Percentiles rank a stretch among this genome's conserved stretches.
Conservation (phyloP, 2,888 invertebrate species). For the Pheosia gnoma region DNA sequence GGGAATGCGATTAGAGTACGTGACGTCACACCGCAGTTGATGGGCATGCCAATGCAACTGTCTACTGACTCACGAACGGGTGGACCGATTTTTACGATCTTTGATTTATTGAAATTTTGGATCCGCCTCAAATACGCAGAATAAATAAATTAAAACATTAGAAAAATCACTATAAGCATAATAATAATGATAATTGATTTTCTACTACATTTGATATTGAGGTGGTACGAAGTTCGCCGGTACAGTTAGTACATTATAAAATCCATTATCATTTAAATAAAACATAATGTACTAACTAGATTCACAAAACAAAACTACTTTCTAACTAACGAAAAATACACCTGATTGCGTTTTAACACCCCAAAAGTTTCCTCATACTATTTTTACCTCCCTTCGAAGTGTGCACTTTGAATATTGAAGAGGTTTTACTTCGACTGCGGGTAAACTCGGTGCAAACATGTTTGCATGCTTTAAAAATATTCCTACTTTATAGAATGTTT, state of each 20-base stretch:
- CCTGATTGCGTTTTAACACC: neutral
- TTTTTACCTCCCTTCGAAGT: neutral
- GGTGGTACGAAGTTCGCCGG: too few relatives aligned
- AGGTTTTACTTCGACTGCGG: neutral
- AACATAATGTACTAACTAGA: neutral
- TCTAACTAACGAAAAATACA: neutral
- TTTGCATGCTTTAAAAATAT: conserved; percentile 1
- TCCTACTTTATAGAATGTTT: neutral
- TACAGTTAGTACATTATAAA: too few relatives aligned
- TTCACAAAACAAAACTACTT: neutral
- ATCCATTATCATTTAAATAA: too few relatives aligned
- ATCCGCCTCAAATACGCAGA: too few relatives aligned
- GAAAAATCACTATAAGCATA: too few relatives aligned
- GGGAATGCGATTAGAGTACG: conserved; percentile 5
- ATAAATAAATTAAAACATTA: too few relatives aligned
- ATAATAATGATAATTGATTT: too few relatives aligned
- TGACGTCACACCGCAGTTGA: conserved; percentile 8
- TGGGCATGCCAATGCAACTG: conserved; percentile 3
- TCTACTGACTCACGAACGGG: too few relatives aligned
- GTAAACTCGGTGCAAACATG: neutral
- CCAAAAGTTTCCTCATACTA: neutral
- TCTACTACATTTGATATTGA: too few relatives aligned
- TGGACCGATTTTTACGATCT: too few relatives aligned
- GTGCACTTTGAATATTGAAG: neutral
- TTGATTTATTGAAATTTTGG: too few relatives aligned